Conservation (phyloP, 2,797 vertebrate species). For the Xyrichtys novacula region DNA sequence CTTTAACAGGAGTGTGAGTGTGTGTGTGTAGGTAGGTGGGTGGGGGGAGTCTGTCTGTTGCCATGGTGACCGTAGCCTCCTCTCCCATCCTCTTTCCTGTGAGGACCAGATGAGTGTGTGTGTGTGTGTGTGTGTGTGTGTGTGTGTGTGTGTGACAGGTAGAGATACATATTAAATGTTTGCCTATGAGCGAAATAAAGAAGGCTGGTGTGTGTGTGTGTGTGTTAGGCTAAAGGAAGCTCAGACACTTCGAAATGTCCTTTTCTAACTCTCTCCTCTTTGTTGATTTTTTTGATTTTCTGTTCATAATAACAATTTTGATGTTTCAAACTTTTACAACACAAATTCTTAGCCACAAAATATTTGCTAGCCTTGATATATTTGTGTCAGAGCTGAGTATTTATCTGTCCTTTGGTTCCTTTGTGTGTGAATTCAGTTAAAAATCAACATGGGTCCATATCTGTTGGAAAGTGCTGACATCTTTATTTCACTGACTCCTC, state of each 20-base stretch:
- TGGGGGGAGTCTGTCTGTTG: constrained; percentile 65
- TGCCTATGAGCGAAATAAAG: constrained; percentile 24
- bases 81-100: constrained; percentile 36
- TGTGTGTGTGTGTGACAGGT: constrained; percentile 42
- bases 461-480: constrained; percentile 1
- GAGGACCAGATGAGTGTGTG: constrained; percentile 31
- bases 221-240: too few species aligned
- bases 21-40: constrained; percentile 12
- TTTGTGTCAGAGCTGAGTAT: not conserved
- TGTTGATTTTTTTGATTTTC: too few species aligned
- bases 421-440: not conserved
- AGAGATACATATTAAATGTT: constrained; percentile 56
- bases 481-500: too few species aligned
- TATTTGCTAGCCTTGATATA: not conserved
- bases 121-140: constrained; percentile 5
- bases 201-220: not conserved
- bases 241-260: too few species aligned
- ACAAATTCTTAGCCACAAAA: too few species aligned
- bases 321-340: too few species aligned
- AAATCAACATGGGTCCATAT: not conserved
- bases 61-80: constrained; percentile 68
- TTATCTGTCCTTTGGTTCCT: not conserved
- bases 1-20: constrained; percentile 39
- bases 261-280: too few species aligned
- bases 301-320: too few species aligned